phyloP scores from a whole-genome alignment of 2,797 vertebrate genomes.

The Yasuhikotakia modesta region DNA sequence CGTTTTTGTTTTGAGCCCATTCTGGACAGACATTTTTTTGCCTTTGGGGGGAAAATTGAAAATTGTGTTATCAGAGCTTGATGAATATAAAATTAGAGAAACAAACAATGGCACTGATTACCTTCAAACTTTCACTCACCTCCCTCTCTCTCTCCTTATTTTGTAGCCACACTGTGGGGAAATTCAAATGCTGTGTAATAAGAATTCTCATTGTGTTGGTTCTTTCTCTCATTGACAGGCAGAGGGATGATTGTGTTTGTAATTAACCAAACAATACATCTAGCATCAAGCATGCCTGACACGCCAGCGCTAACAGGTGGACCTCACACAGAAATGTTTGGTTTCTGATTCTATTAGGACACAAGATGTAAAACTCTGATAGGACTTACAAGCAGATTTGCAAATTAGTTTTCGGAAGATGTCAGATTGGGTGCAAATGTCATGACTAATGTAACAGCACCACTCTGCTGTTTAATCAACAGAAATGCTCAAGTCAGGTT shows the following conservation, averaged over 20 bases:
- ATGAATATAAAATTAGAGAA: neutral
- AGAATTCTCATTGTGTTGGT: conserved; percentile 46
- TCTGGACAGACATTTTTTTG: neutral
- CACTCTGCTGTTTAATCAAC: conserved; percentile 5
- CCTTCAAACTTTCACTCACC: conserved; percentile 16
- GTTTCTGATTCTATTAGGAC: conserved; percentile 11
- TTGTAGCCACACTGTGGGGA: conserved; percentile 28
- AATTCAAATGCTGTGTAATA: conserved; percentile 63
- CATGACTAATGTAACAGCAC: conserved; percentile 2
- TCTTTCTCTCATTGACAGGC: conserved; percentile 16
- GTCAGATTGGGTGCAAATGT: conserved; percentile 10
- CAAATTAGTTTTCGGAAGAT: conserved; percentile 15
- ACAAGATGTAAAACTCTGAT: neutral
- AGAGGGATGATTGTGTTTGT: conserved; percentile 53
- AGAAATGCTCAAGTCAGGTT: conserved; percentile 26
- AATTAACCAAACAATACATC: conserved; percentile 54
- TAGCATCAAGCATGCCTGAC: conserved; percentile 63
- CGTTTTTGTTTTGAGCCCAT: neutral
- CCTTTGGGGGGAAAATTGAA: neutral
- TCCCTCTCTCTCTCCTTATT: neutral
- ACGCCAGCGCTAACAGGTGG: conserved; percentile 48
- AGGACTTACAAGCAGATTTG: conserved; percentile 6
- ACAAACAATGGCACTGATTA: neutral
- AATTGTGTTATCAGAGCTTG: neutral
- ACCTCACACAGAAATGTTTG: neutral